Percentiles rank a stretch among this genome's conserved stretches.
phyloP scores from a whole-genome alignment of 2,113 vertebrate species.

The Clarias gariepinus region DNA sequence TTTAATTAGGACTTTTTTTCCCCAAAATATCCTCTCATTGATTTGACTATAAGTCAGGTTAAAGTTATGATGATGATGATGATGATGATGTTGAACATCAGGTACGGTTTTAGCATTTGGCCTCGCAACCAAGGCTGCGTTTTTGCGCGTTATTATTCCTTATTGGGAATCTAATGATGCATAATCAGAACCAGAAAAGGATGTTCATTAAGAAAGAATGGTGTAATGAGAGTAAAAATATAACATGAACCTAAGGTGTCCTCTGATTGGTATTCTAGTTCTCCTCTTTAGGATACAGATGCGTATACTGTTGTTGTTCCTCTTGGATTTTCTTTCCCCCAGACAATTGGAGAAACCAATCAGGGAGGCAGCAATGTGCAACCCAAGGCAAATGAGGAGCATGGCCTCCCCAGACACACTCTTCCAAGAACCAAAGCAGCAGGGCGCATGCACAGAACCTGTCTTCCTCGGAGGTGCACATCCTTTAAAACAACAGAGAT shows the following conservation, averaged over 20 bases:
- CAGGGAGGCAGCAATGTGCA: slow-evolving; percentile 34
- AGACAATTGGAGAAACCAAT: slow-evolving; percentile 33
- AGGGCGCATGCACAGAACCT: slow-evolving; percentile 35
- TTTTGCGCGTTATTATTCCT: background rate
- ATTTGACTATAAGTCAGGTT: background rate
- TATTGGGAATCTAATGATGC: background rate
- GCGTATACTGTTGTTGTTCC: slow-evolving; percentile 38
- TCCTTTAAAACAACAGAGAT: slow-evolving; percentile 48
- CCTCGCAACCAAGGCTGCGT: background rate
- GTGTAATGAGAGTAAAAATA: background rate
- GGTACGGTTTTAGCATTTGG: background rate
- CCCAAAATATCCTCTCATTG: background rate
- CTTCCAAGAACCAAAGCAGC: slow-evolving; percentile 53
- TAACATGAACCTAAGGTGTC: background rate
- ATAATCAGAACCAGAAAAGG: slow-evolving; percentile 6
- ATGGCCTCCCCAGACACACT: slow-evolving; percentile 42
- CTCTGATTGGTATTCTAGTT: slow-evolving; percentile 32
- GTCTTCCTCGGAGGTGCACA: slow-evolving; percentile 37
- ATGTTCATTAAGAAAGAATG: background rate
- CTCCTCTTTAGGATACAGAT: slow-evolving; percentile 34
- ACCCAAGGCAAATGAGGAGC: slow-evolving; percentile 38
- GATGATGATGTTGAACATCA: background rate
- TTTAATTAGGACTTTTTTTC: slow-evolving; percentile 5
- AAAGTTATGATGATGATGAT: background rate
- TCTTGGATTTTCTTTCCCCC: slow-evolving; percentile 31